Conservation (phyloP, 2,797 vertebrate species). For the Gadopsis bispinosus region DNA sequence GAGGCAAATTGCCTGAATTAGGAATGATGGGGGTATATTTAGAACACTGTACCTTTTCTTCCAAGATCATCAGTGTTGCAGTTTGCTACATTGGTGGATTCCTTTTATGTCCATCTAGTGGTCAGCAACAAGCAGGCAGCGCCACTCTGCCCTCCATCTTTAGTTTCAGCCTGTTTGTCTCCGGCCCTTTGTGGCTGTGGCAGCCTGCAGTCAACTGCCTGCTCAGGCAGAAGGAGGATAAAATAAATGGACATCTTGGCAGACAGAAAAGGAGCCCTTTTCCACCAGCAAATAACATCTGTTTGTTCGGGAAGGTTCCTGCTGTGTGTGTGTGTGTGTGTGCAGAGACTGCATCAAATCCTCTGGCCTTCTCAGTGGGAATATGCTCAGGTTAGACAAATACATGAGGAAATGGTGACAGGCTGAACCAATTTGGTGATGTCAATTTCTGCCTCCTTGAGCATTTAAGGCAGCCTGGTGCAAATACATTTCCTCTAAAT, state of each 20-base stretch:
- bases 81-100: neutral
- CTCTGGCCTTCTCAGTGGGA: neutral
- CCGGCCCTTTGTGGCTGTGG: neutral
- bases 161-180: slow-evolving; percentile 9
- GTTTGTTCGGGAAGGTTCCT: slow-evolving; percentile 4
- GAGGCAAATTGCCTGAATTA: no score
- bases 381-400: neutral
- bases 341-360: slow-evolving; percentile 10
- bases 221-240: neutral
- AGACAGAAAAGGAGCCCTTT: slow-evolving; percentile 10
- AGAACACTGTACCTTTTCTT: neutral
- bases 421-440: slow-evolving; percentile 17
- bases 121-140: neutral
- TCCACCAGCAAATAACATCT: slow-evolving; percentile 11
- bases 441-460: slow-evolving; percentile 24
- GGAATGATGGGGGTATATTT: neutral
- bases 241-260: slow-evolving; percentile 21
- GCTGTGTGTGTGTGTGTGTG: neutral
- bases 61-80: neutral
- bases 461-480: neutral
- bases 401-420: neutral
- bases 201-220: slow-evolving; percentile 2
- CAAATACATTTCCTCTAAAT: neutral
- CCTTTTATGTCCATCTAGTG: neutral
- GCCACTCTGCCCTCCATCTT: neutral